Percentiles rank a stretch among this genome's conserved stretches.
Evolutionary conservation across 2,797 vertebrate species (phyloP).

Genomic region (Takifugu rubripes): DNA sequence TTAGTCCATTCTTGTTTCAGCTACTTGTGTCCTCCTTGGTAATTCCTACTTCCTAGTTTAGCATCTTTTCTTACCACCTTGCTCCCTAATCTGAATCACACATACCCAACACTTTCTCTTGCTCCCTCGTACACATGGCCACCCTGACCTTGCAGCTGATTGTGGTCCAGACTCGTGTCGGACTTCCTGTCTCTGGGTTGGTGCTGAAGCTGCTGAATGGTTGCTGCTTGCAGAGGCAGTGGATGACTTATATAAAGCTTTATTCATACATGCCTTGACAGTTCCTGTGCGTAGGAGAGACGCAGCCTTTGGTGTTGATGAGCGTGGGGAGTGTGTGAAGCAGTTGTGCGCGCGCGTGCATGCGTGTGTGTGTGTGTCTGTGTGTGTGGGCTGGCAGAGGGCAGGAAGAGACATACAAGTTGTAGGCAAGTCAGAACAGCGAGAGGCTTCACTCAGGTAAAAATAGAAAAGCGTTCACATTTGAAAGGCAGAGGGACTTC

Average conservation of each 20-base stretch:
- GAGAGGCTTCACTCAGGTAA: background rate
- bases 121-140: background rate
- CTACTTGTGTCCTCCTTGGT: background rate
- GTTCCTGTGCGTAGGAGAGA: conserved; percentile 65
- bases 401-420: conserved; percentile 35
- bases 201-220: too few species aligned
- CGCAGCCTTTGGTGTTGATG: conserved; percentile 33
- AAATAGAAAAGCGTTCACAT: too few species aligned
- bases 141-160: too few species aligned
- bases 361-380: conserved; percentile 7
- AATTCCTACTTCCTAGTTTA: background rate
- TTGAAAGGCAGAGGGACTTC: too few species aligned
- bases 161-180: too few species aligned
- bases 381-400: conserved; percentile 40
- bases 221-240: conserved; percentile 13
- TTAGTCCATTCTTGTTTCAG: background rate
- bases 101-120: background rate
- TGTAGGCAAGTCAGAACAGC: too few species aligned
- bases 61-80: too few species aligned
- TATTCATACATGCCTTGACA: conserved; percentile 42
- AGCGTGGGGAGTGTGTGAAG: conserved; percentile 31
- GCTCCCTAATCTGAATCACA: too few species aligned
- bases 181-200: too few species aligned
- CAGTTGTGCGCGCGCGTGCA: conserved; percentile 6
- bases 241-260: conserved; percentile 67